These are phyloP conservation scores for Sprattus sprattus DNA, from an alignment of 2,113 vertebrate species.

Conservation along the genomic window DNA sequence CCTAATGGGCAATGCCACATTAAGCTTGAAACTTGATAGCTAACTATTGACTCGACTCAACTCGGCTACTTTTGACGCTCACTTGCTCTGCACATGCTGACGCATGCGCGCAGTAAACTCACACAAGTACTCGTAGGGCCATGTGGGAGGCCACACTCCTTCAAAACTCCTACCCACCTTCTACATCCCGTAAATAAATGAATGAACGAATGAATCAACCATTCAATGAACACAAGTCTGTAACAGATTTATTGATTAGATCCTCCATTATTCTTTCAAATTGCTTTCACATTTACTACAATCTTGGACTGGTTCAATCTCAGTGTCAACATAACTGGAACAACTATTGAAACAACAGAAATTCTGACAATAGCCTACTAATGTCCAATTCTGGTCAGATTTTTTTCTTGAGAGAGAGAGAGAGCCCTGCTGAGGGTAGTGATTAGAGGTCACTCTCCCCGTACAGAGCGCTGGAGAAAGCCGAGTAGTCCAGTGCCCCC, in stretches of 20 bases:
- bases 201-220: neutral
- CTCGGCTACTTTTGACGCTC: neutral
- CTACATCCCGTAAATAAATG: neutral
- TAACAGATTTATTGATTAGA: neutral
- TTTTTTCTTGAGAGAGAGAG: neutral
- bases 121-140: neutral
- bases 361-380: neutral
- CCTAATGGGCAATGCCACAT: too few relatives aligned
- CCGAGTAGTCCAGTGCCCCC: constrained; percentile 81
- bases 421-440: neutral
- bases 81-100: neutral
- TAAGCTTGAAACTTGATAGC: too few relatives aligned
- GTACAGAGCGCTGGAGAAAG: constrained; percentile 82
- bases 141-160: neutral
- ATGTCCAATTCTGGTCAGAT: neutral
- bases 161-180: neutral
- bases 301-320: neutral
- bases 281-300: neutral
- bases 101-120: neutral
- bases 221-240: neutral
- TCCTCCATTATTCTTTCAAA: neutral
- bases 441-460: constrained; percentile 84
- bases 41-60: too few relatives aligned
- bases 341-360: neutral
- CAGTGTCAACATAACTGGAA: neutral